Base-by-base conservation (phyloP, 1,140 invertebrate genomes). In the Mesaphorura yosii region DNA sequence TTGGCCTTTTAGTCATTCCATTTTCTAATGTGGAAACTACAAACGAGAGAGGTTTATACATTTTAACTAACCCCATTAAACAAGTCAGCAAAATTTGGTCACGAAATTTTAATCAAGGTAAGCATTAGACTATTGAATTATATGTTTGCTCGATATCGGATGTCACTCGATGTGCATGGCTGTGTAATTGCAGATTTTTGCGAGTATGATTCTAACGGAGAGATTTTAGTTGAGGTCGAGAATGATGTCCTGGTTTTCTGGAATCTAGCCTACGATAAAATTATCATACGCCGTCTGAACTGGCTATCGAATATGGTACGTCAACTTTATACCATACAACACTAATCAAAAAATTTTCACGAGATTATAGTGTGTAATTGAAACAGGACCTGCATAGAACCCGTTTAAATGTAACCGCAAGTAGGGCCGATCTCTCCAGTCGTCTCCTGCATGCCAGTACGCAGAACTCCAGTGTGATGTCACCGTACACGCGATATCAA, bases 191-290 rank as follows among this genome's bases (percentile, higher is more conserved):
- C 23, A 63, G 60, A 59, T 34, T 57, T 40, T 23, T 19, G 12
- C 12, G 54, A 54, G 22, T 63, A 59, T 44, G 48, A 59, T 37
- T 44, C 34, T 5, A 25, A 23, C 5, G 28, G 39, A 5, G 60
- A 63, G 29, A 51, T 38, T n/a, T 42, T 63, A 4, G 17, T 63
- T 7, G 45, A 51, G 48, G 57, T 54, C 26, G 48, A 59, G 37
- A 45, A 57, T n/a, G 57, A 63, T 39, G 10, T 63, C 4, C 57
- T 53, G 23, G 48, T 63, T 3, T 63, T 63, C 41, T 63, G 60
- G 60, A 57, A 46, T 45, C n/a, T 56, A 6, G 28, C 46, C 22
- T 53, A 57, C 34, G 51, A 59, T 40, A 57, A 53, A 42, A 41
- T 63, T 4, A 48, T 51, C 29, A 20, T 63, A 23, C 40, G 57